phyloP scores from a whole-genome alignment of 2,797 vertebrate species.

The Knipowitschia caucasica region DNA sequence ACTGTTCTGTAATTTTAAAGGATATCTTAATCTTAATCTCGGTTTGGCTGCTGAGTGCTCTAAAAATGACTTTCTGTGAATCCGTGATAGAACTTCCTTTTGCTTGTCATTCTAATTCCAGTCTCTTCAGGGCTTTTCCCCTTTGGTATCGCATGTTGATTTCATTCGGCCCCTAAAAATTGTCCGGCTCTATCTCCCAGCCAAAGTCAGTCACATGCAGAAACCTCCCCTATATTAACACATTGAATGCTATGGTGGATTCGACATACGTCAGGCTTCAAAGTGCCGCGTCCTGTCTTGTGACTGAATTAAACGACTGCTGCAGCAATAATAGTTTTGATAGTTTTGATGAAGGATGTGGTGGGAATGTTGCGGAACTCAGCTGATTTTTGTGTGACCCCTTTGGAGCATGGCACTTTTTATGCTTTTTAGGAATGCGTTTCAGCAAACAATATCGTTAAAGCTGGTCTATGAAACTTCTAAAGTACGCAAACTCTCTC shows the following conservation, averaged over 20 bases:
- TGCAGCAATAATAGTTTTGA: neutral
- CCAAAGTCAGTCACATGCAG: neutral
- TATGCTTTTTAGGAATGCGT: no score
- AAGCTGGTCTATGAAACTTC: no score
- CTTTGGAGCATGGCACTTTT: neutral
- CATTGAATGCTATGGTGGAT: neutral
- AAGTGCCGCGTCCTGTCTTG: neutral
- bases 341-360: conserved; percentile 1
- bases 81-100: no score
- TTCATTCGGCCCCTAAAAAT: no score
- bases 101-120: neutral
- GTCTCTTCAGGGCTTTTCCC: neutral
- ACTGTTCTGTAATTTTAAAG: no score
- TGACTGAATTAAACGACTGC: neutral
- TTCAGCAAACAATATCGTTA: no score
- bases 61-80: no score
- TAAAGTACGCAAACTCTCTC: no score
- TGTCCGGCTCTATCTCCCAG: no score
- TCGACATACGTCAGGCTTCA: neutral
- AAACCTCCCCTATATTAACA: neutral
- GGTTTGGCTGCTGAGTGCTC: no score
- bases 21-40: no score
- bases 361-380: neutral
- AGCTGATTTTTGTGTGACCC: conserved; percentile 2
- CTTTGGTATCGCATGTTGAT: no score